A percentile compares a stretch with the other conserved stretches of the same genome.
Evolutionary conservation across 1,140 invertebrate species (phyloP).

Genomic region (Popillia japonica): DNA sequence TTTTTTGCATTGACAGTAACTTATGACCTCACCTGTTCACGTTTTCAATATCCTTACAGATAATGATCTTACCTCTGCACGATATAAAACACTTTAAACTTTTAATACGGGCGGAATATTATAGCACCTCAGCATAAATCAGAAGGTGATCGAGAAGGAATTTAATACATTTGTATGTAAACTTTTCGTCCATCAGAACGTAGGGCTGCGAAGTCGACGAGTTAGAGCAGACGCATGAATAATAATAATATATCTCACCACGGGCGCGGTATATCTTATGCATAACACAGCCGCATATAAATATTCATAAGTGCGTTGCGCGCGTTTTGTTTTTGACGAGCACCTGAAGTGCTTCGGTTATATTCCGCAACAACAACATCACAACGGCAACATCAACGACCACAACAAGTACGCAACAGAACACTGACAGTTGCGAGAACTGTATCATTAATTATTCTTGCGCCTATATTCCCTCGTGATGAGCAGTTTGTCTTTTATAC

Average conservation of each 20-base stretch:
- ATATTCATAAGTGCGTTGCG: conserved; percentile 50
- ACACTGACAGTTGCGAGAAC: conserved; percentile 48
- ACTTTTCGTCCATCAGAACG: conserved; percentile 26
- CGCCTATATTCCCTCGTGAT: conserved; percentile 28
- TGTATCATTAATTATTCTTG: conserved; percentile 48
- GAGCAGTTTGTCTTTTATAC: not conserved
- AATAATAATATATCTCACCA: conserved; percentile 51
- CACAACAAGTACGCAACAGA: conserved; percentile 14
- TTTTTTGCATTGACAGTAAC: too few relatives aligned
- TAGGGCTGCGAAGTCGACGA: not conserved
- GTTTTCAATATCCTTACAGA: too few relatives aligned
- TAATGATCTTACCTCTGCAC: too few relatives aligned
- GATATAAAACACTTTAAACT: too few relatives aligned
- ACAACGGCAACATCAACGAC: not conserved
- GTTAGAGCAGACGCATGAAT: conserved; percentile 41
- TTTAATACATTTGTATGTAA: conserved; percentile 5
- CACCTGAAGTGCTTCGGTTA: conserved; percentile 51
- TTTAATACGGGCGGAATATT: too few relatives aligned
- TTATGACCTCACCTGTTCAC: too few relatives aligned
- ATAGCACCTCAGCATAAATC: too few relatives aligned
- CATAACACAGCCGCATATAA: conserved; percentile 48
- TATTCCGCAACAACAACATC: conserved; percentile 9
- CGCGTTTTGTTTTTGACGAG: conserved; percentile 49
- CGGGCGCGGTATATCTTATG: conserved; percentile 51
- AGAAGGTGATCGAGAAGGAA: not conserved